Percentiles rank a stretch among this genome's conserved stretches.
These are phyloP conservation scores for Siniperca obscura DNA, from an alignment of 2,797 vertebrate species.

Conservation along the genomic window DNA sequence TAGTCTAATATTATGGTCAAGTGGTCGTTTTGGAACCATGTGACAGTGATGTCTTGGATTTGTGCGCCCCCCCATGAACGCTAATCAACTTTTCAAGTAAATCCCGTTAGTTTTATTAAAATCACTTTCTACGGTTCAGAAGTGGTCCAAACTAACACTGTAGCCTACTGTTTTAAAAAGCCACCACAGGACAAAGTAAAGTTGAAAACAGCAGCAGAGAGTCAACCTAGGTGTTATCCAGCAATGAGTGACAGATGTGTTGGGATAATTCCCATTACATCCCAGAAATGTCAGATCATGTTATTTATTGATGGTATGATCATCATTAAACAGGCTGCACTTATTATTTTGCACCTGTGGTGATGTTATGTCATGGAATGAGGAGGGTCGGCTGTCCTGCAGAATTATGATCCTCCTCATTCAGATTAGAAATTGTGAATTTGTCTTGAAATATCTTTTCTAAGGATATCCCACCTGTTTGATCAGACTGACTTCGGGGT, in stretches of 20 bases:
- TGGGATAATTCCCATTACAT: slow-evolving; percentile 25
- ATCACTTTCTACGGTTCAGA: not conserved
- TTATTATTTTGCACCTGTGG: slow-evolving; percentile 6
- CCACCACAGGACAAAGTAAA: not conserved
- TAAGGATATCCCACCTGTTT: not conserved
- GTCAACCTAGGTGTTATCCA: slow-evolving; percentile 25
- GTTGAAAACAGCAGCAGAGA: slow-evolving; percentile 5
- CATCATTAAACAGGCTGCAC: slow-evolving; percentile 8
- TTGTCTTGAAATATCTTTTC: not conserved
- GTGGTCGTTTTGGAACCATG: slow-evolving; percentile 18
- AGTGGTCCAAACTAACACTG: not conserved
- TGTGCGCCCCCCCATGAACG: not conserved
- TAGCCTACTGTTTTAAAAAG: not conserved
- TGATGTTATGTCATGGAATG: not conserved
- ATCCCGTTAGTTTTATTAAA: not conserved
- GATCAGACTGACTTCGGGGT: not conserved
- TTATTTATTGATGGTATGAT: not conserved
- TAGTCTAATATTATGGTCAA: slow-evolving; percentile 27
- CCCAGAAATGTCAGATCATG: slow-evolving; percentile 5
- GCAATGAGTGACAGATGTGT: slow-evolving; percentile 41
- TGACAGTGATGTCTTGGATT: slow-evolving; percentile 34
- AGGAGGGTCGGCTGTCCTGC: not conserved
- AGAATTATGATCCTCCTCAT: not conserved
- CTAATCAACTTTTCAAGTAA: slow-evolving; percentile 29
- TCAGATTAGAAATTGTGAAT: not conserved